These are phyloP conservation scores for Seriola dumerili DNA, from an alignment of 2,113 vertebrate genomes.

Conservation along the genomic window DNA sequence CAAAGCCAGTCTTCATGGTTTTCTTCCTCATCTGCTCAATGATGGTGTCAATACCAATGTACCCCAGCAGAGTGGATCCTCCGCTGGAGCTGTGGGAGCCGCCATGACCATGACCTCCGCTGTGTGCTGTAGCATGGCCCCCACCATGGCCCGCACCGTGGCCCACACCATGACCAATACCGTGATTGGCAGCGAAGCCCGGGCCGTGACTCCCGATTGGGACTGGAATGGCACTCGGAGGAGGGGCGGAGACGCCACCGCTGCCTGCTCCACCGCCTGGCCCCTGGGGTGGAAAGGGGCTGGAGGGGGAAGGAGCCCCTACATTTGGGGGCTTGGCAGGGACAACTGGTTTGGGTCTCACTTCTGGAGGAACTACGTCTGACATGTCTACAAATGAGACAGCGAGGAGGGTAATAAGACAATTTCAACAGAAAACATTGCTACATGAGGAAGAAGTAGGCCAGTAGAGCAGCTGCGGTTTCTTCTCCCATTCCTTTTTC, in stretches of 20 bases:
- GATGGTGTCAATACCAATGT: conserved; percentile 97
- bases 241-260: conserved; percentile 41
- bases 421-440: background rate
- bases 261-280: conserved; percentile 66
- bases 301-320: conserved; percentile 75
- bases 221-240: conserved; percentile 76
- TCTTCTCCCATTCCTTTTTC: conserved; percentile 5
- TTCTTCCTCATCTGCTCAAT: conserved; percentile 99
- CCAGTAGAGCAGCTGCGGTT: conserved; percentile 38
- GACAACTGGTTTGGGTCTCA: conserved; percentile 92
- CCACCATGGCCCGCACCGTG: conserved; percentile 44
- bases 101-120: conserved; percentile 53
- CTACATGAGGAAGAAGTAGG: conserved; percentile 46
- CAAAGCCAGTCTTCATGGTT: conserved; percentile 98
- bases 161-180: conserved; percentile 9
- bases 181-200: conserved; percentile 25
- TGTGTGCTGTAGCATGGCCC: conserved; percentile 48
- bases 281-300: conserved; percentile 73
- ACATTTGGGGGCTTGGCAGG: conserved; percentile 94
- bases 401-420: conserved; percentile 19
- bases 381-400: conserved; percentile 89
- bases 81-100: conserved; percentile 62
- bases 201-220: conserved; percentile 67
- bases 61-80: conserved; percentile 90
- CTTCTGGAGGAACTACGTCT: conserved; percentile 93